Conservation (phyloP, 2,888 invertebrate genomes). For the Tachystola acroxantha region DNA sequence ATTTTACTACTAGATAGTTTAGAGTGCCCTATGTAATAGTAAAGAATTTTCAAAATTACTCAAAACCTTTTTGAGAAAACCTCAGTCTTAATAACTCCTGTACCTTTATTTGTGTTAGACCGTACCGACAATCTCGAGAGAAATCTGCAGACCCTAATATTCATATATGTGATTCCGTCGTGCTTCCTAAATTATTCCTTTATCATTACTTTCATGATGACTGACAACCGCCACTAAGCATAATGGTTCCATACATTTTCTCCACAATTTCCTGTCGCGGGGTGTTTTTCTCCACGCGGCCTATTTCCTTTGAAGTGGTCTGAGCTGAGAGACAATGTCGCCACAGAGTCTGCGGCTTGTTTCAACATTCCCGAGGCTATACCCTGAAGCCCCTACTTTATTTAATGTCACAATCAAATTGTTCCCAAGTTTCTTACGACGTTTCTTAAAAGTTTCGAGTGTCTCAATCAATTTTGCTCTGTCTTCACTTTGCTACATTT, state of each 20-base stretch:
- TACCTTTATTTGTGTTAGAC: no score
- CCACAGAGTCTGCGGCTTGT: slow-evolving; percentile 35
- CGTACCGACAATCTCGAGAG: no score
- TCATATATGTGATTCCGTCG: no score
- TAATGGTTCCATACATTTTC: slow-evolving; percentile 18
- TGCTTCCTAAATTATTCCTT: no score
- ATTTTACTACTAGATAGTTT: no score
- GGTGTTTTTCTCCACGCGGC: slow-evolving; percentile 46
- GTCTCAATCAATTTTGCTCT: background rate
- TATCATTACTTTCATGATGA: background rate
- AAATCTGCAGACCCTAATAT: no score
- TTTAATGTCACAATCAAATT: slow-evolving; percentile 11
- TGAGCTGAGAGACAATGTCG: slow-evolving; percentile 29
- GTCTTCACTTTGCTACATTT: no score
- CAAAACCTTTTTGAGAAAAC: no score
- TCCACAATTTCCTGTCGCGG: slow-evolving; percentile 46
- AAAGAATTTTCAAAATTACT: no score
- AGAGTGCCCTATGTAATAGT: no score
- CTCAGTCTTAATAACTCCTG: no score
- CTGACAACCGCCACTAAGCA: background rate
- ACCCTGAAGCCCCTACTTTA: slow-evolving; percentile 14
- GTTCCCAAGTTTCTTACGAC: background rate
- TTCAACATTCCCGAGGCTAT: slow-evolving; percentile 22
- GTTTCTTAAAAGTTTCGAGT: background rate
- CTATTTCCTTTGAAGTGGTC: slow-evolving; percentile 55